Evolutionary conservation across 2,888 invertebrate species (phyloP).

Genomic region (Plebejus argus): DNA sequence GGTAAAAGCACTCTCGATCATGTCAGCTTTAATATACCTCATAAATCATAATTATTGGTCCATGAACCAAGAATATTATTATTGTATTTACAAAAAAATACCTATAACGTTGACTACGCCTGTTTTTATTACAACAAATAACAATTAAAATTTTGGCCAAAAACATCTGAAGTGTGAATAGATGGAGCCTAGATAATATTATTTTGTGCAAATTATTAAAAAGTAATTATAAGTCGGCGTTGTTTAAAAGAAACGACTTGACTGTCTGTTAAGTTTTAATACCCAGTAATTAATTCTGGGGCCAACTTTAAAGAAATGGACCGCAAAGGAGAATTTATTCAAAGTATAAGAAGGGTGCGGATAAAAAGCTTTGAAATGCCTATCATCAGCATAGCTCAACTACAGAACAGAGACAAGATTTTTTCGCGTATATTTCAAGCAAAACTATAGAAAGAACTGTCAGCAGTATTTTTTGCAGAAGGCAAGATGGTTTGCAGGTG

Average conservation of each 20-base stretch:
- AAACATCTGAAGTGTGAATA: background rate
- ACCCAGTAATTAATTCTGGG: background rate
- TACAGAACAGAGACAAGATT: background rate
- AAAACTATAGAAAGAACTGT: no score
- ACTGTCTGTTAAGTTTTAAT: constrained; percentile 21
- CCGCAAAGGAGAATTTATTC: background rate
- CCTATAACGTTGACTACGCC: background rate
- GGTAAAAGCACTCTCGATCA: no score
- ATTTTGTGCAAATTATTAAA: constrained; percentile 16
- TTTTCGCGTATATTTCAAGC: no score
- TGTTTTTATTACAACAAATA: background rate
- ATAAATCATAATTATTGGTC: no score
- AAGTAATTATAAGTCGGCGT: constrained; percentile 1
- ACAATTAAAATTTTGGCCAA: background rate
- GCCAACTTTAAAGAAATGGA: background rate
- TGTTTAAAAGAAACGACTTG: constrained; percentile 4
- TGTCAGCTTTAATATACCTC: no score
- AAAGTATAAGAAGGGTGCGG: background rate
- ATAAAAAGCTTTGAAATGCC: constrained; percentile 5
- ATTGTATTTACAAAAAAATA: no score
- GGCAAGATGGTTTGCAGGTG: no score
- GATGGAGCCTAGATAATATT: background rate
- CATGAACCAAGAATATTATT: no score
- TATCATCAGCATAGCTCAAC: background rate
- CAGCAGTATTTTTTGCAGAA: no score